phyloP scores from a whole-genome alignment of 2,113 vertebrate species.

The Atherinomorus stipes region DNA sequence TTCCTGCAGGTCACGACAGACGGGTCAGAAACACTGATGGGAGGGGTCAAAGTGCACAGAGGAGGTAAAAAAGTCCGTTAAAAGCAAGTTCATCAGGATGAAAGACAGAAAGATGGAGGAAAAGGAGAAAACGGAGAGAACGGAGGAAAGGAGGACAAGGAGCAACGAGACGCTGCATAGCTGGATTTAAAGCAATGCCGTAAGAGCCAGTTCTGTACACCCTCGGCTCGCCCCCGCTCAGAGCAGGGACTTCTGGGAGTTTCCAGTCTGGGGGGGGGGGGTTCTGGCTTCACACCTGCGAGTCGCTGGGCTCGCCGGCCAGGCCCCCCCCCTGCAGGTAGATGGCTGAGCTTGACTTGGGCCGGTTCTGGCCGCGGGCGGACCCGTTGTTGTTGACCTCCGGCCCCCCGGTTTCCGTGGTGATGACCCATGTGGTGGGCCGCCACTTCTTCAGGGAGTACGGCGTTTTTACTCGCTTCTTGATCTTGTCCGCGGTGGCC shows the following conservation, averaged over 20 bases:
- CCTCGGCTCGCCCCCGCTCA: constrained; percentile 65
- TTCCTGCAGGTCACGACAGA: constrained; percentile 85
- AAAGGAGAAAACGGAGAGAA: constrained; percentile 80
- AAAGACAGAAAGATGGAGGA: constrained; percentile 75
- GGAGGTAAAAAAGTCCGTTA: constrained; percentile 43
- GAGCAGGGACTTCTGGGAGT: constrained; percentile 35
- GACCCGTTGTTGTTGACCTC: constrained; percentile 85
- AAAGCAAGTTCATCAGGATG: constrained; percentile 58
- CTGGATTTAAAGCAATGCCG: constrained; percentile 96
- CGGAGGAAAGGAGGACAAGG: constrained; percentile 76
- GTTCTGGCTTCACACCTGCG: constrained; percentile 88
- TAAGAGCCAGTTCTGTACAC: constrained; percentile 72
- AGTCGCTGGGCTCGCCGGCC: constrained; percentile 85
- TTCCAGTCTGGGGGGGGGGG: constrained; percentile 37
- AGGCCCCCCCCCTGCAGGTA: constrained; percentile 91
- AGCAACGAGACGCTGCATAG: constrained; percentile 97
- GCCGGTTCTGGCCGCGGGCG: constrained; percentile 75
- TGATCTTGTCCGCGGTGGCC: constrained; percentile 95
- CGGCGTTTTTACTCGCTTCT: constrained; percentile 97
- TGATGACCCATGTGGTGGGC: constrained; percentile 97
- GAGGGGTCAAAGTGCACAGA: constrained; percentile 77
- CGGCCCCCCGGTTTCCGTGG: constrained; percentile 89
- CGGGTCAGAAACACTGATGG: constrained; percentile 85
- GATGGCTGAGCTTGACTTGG: constrained; percentile 94
- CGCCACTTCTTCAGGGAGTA: constrained; percentile 98